Evolutionary conservation across 1,140 invertebrate species (phyloP), one percentile per base, ranked within the genome.

Genomic region (Subanguina moxae): DNA sequence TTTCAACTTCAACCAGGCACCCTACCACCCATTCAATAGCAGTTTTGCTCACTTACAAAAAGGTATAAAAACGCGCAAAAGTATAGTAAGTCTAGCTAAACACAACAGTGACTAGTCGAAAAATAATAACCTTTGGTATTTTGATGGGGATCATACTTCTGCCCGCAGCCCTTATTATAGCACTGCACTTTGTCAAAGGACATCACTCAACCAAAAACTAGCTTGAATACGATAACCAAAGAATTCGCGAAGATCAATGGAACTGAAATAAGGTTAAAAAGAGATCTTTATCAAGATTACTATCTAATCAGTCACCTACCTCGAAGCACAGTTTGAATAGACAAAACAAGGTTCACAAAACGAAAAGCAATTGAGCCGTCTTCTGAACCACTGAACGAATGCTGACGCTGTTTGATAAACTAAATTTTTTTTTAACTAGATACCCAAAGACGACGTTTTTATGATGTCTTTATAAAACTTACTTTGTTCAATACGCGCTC

Each of bases 101-200:
- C n/a, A n/a, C n/a, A n/a, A n/a, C n/a, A n/a, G n/a, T 52, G 17
- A 52, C 17, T 19, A 1, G 17, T 52, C 3, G 17, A 21, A 52
- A 52, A 52, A 65, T 38, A 73, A 82, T 86, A 3, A 92, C 91
- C 90, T 82, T 89, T 87, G 52, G 86, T 86, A 83, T 95, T 96
- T 57, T 88, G 84, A 0, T 84, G 83, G 0, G 88, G 88, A 83
- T 92, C 86, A 82, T 89, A 96, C 70, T 88, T 88, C 82, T 91
- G 85, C 23, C 91, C 91, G 84, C 93, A 96, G 48, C 93, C 92
- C 77, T 90, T 88, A 84, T 95, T 94, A 82, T 94, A 96, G 83
- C 93, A 96, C 66, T 86, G 86, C 11, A 88, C n/a, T 28, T 19
- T 32, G n/a, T 3, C 21, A 8, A n/a, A 32, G 13, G 28, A 23